Evolutionary conservation across 2,797 vertebrate species (phyloP).

Genomic region (Emydoidea blandingii): DNA sequence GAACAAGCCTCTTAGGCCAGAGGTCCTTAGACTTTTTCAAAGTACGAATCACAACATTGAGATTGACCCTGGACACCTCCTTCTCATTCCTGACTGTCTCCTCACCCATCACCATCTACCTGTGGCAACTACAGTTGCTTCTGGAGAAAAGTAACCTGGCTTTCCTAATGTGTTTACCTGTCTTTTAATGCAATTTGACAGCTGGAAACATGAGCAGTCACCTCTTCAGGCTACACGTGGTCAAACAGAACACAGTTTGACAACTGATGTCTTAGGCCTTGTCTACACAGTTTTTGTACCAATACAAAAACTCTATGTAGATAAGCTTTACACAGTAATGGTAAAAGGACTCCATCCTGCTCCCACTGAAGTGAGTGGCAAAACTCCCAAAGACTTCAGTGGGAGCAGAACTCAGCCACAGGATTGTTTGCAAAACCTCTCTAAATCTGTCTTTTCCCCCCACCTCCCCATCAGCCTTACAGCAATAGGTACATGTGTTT

Average conservation of each 20-base stretch:
- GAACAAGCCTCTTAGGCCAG: neutral
- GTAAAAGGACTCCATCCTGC: neutral
- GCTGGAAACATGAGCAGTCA: slow-evolving; percentile 21
- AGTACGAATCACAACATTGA: neutral
- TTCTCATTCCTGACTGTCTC: neutral
- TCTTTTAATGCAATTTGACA: slow-evolving; percentile 32
- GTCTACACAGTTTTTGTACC: neutral
- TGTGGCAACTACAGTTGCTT: neutral
- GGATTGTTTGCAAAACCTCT: neutral
- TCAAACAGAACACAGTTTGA: neutral
- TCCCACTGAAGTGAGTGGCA: neutral
- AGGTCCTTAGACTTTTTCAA: neutral
- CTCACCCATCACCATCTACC: neutral
- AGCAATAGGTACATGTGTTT: neutral
- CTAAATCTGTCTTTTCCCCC: neutral
- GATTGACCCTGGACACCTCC: neutral
- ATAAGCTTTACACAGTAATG: neutral
- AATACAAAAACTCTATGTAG: neutral
- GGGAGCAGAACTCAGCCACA: neutral
- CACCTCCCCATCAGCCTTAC: neutral
- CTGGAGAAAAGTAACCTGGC: neutral
- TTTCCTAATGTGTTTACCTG: neutral
- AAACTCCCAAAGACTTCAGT: neutral
- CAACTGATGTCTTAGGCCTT: neutral
- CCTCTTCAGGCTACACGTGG: slow-evolving; percentile 14